Conservation (phyloP, 2,113 vertebrate species). For the Copsychus sechellarum region DNA sequence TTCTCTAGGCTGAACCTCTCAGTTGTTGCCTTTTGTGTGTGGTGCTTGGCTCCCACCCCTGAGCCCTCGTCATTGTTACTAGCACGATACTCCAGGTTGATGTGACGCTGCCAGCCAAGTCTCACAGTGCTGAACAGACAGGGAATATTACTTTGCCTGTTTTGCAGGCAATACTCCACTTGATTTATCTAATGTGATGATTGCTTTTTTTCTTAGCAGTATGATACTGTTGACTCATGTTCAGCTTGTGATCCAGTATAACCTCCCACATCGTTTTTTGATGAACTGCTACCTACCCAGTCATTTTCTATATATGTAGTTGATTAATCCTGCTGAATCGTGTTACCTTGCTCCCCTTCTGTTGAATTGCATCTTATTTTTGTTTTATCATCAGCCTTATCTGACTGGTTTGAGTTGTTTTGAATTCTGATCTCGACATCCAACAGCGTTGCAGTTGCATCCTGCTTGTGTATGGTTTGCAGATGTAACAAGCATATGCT, state of each 20-base stretch:
- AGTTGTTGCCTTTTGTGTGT: neutral
- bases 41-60: neutral
- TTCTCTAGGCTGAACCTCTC: neutral
- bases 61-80: neutral
- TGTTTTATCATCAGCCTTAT: neutral
- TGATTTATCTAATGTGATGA: constrained; percentile 12
- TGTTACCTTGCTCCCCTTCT: neutral
- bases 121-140: neutral
- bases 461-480: neutral
- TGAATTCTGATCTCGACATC: neutral
- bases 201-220: constrained; percentile 15
- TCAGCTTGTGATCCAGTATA: constrained; percentile 58
- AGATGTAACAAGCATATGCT: constrained; percentile 34
- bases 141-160: neutral
- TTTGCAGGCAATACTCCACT: neutral
- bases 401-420: neutral
- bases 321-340: neutral
- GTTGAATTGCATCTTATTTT: neutral
- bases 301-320: neutral
- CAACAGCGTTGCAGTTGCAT: neutral
- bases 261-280: constrained; percentile 39
- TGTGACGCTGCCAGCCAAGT: neutral
- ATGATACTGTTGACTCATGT: constrained; percentile 51
- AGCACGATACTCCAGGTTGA: neutral
- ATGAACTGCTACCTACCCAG: constrained; percentile 51